Conservation (phyloP, 1,140 invertebrate genomes). For the Bombus pascuorum region DNA sequence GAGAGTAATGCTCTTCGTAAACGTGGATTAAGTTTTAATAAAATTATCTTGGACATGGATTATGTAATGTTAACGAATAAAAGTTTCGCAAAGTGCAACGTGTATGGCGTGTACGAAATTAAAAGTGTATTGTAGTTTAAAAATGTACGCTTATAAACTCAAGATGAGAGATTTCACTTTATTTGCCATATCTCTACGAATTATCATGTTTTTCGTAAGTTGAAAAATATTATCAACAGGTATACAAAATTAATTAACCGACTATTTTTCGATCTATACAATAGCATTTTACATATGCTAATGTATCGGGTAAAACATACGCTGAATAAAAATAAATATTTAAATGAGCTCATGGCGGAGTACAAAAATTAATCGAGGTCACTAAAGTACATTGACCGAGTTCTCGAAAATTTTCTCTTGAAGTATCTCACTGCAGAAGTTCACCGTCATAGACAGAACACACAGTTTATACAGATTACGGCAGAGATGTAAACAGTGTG, state of each 20-base stretch:
- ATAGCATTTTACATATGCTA: not conserved
- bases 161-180: not conserved
- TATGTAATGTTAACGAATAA: not conserved
- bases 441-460: not conserved
- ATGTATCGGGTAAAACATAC: not conserved
- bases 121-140: not conserved
- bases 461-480: constrained; percentile 5
- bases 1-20: not conserved
- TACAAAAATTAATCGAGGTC: not conserved
- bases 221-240: not conserved
- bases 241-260: too few species aligned
- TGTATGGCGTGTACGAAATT: not conserved
- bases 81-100: not conserved
- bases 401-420: not conserved
- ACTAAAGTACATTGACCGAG: not conserved
- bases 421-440: not conserved
- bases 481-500: not conserved
- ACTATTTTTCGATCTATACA: too few species aligned
- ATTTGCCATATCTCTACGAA: not conserved
- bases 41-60: too few species aligned
- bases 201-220: not conserved
- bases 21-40: too few species aligned
- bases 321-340: not conserved
- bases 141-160: not conserved
- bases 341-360: not conserved